Conservation (phyloP, 2,888 invertebrate genomes). For the Conistra vaccinii region DNA sequence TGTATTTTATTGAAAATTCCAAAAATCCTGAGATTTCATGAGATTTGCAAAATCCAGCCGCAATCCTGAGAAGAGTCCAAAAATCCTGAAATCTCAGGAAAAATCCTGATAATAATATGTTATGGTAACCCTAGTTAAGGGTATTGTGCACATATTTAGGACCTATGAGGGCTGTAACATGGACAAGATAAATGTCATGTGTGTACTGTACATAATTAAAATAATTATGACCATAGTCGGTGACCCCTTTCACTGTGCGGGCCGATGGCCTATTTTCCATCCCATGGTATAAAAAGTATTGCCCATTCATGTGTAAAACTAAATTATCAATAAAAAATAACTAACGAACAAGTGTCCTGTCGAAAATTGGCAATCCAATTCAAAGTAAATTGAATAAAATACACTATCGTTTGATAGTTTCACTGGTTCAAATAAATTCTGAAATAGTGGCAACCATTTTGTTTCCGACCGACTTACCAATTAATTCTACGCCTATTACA, state of each 20-base stretch:
- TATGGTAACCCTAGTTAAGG: no score
- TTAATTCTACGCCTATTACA: not conserved
- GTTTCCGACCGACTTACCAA: slow-evolving; percentile 20
- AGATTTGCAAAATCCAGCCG: no score
- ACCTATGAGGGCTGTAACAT: no score
- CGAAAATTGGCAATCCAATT: slow-evolving; percentile 23
- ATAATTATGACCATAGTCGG: not conserved
- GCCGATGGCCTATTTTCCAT: not conserved
- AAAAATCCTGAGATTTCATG: no score
- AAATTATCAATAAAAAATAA: slow-evolving; percentile 5
- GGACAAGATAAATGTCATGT: no score
- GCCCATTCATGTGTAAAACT: not conserved
- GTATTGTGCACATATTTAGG: no score
- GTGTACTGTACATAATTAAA: not conserved
- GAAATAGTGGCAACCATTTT: slow-evolving; percentile 12
- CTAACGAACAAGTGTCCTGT: not conserved
- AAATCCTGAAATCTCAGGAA: no score
- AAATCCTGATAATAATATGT: no score
- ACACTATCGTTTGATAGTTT: slow-evolving; percentile 12
- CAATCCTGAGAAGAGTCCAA: no score
- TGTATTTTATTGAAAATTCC: no score
- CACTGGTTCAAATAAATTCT: slow-evolving; percentile 8
- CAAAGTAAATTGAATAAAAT: slow-evolving; percentile 20
- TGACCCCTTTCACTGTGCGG: not conserved
- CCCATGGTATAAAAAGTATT: not conserved